These are phyloP conservation scores for Enteromius radiatus DNA, from an alignment of 2,797 vertebrate genomes.

Conservation along the genomic window DNA sequence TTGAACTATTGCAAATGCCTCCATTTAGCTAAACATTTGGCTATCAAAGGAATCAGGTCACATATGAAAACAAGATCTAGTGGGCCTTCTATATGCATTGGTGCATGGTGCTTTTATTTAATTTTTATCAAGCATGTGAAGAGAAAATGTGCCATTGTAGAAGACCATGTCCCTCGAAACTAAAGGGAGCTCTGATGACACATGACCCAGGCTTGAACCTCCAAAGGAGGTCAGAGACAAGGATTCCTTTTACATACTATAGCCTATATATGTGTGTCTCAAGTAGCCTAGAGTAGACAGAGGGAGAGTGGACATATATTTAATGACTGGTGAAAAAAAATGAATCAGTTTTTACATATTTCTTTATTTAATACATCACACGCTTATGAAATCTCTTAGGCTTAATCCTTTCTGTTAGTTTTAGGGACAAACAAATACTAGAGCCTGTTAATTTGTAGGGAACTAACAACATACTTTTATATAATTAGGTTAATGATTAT, in stretches of 20 bases:
- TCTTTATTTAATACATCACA: too few species aligned
- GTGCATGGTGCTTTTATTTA: background rate
- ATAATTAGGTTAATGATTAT: too few species aligned
- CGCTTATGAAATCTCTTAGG: too few species aligned
- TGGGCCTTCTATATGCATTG: background rate
- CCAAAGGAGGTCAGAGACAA: background rate
- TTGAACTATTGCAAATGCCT: background rate
- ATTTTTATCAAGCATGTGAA: background rate
- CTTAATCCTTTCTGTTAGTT: too few species aligned
- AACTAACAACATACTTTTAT: too few species aligned
- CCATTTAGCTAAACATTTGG: background rate
- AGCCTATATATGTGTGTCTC: background rate
- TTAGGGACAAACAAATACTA: too few species aligned
- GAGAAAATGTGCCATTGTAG: background rate
- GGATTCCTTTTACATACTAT: background rate
- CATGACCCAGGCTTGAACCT: background rate
- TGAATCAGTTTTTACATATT: too few species aligned
- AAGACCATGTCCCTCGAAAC: background rate
- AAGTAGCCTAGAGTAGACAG: too few species aligned
- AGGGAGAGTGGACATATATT: too few species aligned
- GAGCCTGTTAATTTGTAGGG: too few species aligned
- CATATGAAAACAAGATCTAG: background rate
- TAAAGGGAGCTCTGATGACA: background rate
- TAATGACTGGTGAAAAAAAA: too few species aligned
- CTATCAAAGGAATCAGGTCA: background rate